Percentiles rank a stretch among this genome's conserved stretches.
These are phyloP conservation scores for Chiloscyllium plagiosum DNA, from an alignment of 2,113 vertebrate species.

Conservation along the genomic window DNA sequence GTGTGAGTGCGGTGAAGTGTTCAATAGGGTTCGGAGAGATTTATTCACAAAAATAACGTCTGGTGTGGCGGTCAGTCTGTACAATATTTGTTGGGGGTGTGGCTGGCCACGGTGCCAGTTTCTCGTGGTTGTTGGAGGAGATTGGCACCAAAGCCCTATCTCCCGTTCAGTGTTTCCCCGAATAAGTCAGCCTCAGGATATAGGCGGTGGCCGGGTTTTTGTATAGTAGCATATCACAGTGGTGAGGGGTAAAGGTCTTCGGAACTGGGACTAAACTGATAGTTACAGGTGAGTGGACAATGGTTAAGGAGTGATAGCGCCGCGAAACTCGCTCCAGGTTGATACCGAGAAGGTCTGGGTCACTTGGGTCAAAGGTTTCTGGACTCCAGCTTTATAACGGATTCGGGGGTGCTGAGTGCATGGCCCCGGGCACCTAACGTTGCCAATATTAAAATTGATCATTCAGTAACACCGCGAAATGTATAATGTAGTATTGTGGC, in stretches of 20 bases:
- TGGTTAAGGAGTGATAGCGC: neutral
- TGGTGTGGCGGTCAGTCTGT: neutral
- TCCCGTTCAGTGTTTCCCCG: neutral
- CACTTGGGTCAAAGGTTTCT: too few species aligned
- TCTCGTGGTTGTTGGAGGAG: neutral
- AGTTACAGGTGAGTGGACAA: neutral
- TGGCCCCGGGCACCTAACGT: neutral
- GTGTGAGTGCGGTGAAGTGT: neutral
- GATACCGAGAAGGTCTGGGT: neutral
- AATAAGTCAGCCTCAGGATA: neutral
- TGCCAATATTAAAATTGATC: neutral
- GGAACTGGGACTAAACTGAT: neutral
- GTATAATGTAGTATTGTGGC: neutral
- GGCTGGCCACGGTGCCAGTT: neutral
- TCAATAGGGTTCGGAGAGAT: neutral
- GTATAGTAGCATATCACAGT: too few species aligned
- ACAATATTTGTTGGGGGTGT: neutral
- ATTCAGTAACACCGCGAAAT: neutral
- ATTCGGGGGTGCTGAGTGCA: neutral
- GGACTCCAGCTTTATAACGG: neutral
- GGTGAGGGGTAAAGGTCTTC: neutral
- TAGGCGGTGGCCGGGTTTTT: neutral
- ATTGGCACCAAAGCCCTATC: too few species aligned
- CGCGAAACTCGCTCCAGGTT: neutral
- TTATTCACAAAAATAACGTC: neutral